Base-by-base conservation (phyloP, 2,888 invertebrate species). In the Nysson spinosus region DNA sequence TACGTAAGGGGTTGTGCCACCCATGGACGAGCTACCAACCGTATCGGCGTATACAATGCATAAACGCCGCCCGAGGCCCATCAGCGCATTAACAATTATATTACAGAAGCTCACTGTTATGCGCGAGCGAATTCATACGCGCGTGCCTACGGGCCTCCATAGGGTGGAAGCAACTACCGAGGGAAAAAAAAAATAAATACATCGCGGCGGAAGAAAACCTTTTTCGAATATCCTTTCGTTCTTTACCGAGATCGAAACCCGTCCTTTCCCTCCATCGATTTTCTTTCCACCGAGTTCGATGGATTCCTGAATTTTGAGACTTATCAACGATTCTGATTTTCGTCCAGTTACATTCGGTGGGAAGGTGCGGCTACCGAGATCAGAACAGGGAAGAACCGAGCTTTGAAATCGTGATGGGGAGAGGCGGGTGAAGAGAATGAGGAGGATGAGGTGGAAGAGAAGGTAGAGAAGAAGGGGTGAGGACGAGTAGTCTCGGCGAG, bases 81-180 rank as follows among this genome's bases (percentile, higher is more conserved):
- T 79, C 83, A 80, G 85, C 85, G 81, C 85, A 85, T 85, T 85
- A 85, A 84, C 84, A 85, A 85, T 85, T 84, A 84, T 83, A 84
- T 85, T 82, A 85, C 84, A 79, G 83, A 81, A 84, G 83, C 83
- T 83, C 80, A 67, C 75, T 78, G 80, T 78, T 83, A 81, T 75
- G 81, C 82, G 82, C 81, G 76, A 79, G 77, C 79, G 79, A 82
- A 84, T 83, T 83, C 77, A 84, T 83, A 83, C 79, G 80, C n/a
- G n/a, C 80, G 83, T 82, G 82, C 75, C 75, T 56, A 44, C 66
- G 58, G 63, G 64, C 40, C 30, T 30, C 7, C 42, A 54, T 32
- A 30, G 62, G 61, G 47, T 39, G 47, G 44, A 47, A 28, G 40
- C 35, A 50, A 32, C 30, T 54, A 22, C 11, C 50, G 42, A 50